Conservation (phyloP, 2,797 vertebrate genomes). For the Meda fulgida region DNA sequence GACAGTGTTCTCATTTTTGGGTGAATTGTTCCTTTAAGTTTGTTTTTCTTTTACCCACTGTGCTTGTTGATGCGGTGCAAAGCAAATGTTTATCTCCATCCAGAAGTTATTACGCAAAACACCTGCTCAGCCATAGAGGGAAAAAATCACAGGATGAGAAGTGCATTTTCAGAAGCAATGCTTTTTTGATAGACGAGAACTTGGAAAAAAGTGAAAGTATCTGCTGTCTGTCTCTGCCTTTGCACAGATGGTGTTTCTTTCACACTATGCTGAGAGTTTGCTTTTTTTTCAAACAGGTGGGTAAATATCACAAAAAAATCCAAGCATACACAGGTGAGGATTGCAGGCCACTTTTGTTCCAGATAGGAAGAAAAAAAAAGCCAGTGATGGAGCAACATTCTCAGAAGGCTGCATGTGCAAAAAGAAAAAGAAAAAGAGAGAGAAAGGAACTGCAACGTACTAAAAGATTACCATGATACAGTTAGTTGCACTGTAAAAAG, state of each 20-base stretch:
- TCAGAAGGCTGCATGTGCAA: not conserved
- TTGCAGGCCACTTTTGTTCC: slow-evolving; percentile 1
- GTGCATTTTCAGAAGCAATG: slow-evolving; percentile 3
- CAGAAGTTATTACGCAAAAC: slow-evolving; percentile 36
- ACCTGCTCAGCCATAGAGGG: slow-evolving; percentile 27
- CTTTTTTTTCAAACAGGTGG: slow-evolving; percentile 45
- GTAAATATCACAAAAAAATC: slow-evolving; percentile 43
- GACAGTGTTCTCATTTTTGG: slow-evolving; percentile 6
- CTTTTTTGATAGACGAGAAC: slow-evolving; percentile 26
- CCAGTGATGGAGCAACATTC: not conserved
- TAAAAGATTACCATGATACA: not conserved
- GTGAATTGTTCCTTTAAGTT: slow-evolving; percentile 1
- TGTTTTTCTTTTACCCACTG: slow-evolving; percentile 21
- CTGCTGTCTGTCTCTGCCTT: slow-evolving; percentile 24
- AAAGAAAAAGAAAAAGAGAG: not conserved
- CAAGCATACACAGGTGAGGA: slow-evolving; percentile 16
- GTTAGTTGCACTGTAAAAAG: not conserved
- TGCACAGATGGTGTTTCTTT: slow-evolving; percentile 59
- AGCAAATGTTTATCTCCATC: slow-evolving; percentile 40
- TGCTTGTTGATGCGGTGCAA: slow-evolving; percentile 33
- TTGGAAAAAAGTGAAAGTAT: slow-evolving; percentile 29
- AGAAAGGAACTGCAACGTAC: too few species aligned
- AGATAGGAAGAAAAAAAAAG: not conserved
- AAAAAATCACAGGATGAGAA: slow-evolving; percentile 28
- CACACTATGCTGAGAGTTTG: slow-evolving; percentile 44